Conservation (phyloP, 1,140 invertebrate species). For the Homarus americanus region DNA sequence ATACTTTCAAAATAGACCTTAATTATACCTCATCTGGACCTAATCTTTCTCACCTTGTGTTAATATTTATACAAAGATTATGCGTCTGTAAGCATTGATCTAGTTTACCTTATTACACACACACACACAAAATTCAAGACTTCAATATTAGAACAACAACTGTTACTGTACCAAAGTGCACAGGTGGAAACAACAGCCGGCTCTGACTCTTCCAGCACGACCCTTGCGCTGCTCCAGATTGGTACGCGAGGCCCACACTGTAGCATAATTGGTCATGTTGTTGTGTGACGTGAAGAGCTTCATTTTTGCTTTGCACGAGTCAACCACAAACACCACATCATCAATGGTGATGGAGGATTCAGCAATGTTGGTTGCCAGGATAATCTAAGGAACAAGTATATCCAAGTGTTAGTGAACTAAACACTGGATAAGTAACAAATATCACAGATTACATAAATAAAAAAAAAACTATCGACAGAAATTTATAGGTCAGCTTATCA, state of each 20-base stretch:
- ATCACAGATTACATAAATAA: not conserved
- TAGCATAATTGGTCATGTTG: conserved; percentile 96
- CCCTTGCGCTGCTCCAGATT: conserved; percentile 95
- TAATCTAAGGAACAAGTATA: conserved; percentile 83
- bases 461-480: not conserved
- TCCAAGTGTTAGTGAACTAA: too few species aligned
- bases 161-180: conserved; percentile 82
- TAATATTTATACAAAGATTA: too few species aligned
- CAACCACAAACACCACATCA: conserved; percentile 97
- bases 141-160: too few species aligned
- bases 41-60: too few species aligned
- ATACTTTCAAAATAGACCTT: too few species aligned
- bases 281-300: conserved; percentile 97
- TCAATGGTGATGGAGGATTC: conserved; percentile 98
- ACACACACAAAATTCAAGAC: too few species aligned
- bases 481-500: too few species aligned
- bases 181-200: conserved; percentile 93
- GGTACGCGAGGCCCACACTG: conserved; percentile 94
- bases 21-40: too few species aligned
- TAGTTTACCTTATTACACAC: too few species aligned
- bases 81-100: too few species aligned
- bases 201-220: conserved; percentile 91
- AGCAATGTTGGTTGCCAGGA: conserved; percentile 94
- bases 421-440: not conserved
- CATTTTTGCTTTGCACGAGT: conserved; percentile 96